Evolutionary conservation across 2,888 invertebrate genomes (phyloP).

Genomic region (Epiblema foenella): DNA sequence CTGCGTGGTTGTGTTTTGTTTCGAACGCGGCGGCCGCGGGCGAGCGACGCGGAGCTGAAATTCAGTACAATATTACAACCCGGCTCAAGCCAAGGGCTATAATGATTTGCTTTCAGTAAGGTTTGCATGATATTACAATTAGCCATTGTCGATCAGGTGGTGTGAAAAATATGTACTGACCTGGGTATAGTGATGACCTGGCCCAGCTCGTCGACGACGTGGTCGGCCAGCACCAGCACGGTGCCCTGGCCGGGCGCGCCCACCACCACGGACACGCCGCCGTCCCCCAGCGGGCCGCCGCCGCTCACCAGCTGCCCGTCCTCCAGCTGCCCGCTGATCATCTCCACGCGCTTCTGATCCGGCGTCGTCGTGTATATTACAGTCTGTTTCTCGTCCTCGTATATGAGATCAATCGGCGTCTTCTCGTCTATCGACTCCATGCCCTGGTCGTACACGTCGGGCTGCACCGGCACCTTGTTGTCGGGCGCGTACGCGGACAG

Average conservation of each 20-base stretch:
- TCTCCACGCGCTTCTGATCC: conserved; percentile 92
- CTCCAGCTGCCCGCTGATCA: conserved; percentile 88
- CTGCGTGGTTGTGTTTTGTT: too few species aligned
- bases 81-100: too few species aligned
- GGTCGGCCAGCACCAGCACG: conserved; percentile 89
- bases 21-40: too few species aligned
- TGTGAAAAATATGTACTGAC: conserved; percentile 65
- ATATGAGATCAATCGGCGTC: conserved; percentile 92
- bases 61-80: too few species aligned
- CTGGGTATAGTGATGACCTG: conserved; percentile 88
- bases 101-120: too few species aligned
- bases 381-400: conserved; percentile 93
- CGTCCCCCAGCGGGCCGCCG: conserved; percentile 83
- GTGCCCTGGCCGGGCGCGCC: conserved; percentile 83
- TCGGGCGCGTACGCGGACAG: conserved; percentile 81
- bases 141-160: too few species aligned
- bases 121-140: too few species aligned
- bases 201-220: conserved; percentile 88
- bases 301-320: conserved; percentile 83
- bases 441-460: conserved; percentile 79
- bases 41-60: too few species aligned
- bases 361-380: conserved; percentile 92
- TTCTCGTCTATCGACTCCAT: conserved; percentile 86
- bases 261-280: conserved; percentile 82
- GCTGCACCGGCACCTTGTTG: conserved; percentile 85